These are phyloP conservation scores for Sesia apiformis DNA, from an alignment of 2,888 invertebrate species.

Conservation along the genomic window DNA sequence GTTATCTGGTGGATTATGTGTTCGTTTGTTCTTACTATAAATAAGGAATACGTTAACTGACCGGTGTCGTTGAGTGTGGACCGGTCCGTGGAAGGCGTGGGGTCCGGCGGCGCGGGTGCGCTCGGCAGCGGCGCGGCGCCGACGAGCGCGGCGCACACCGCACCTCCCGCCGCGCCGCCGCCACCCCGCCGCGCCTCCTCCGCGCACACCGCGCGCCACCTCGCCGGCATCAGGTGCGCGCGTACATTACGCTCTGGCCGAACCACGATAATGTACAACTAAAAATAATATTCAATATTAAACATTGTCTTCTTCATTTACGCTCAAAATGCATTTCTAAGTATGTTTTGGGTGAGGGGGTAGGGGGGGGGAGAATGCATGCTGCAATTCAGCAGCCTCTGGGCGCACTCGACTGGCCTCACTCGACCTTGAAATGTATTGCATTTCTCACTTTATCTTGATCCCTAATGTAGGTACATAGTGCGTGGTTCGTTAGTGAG, in stretches of 20 bases:
- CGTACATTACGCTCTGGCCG: constrained; percentile 59
- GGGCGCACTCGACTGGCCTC: no score
- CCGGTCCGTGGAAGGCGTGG: constrained; percentile 44
- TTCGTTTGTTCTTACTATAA: neutral
- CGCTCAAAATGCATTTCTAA: no score
- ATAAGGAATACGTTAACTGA: neutral
- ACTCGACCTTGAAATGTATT: no score
- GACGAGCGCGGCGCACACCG: constrained; percentile 45
- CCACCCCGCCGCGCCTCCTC: constrained; percentile 18
- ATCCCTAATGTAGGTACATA: no score
- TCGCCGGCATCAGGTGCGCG: constrained; percentile 40
- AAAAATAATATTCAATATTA: constrained; percentile 2
- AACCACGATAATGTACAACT: constrained; percentile 54
- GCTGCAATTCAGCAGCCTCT: no score
- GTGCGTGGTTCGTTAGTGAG: no score
- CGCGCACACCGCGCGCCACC: constrained; percentile 32
- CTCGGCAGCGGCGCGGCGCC: constrained; percentile 29
- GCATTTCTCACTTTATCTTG: no score
- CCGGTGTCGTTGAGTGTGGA: constrained; percentile 34
- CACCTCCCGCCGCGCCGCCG: constrained; percentile 23
- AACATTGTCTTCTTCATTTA: constrained; percentile 33
- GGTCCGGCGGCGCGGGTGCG: constrained; percentile 30
- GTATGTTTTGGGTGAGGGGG: no score
- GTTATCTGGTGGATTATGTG: no score
- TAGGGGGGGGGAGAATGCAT: no score